Evolutionary conservation across 92 coral and sea anemone genomes (phyloP), one percentile per base, ranked within the genome.

Genomic region (Diadumene lineata): DNA sequence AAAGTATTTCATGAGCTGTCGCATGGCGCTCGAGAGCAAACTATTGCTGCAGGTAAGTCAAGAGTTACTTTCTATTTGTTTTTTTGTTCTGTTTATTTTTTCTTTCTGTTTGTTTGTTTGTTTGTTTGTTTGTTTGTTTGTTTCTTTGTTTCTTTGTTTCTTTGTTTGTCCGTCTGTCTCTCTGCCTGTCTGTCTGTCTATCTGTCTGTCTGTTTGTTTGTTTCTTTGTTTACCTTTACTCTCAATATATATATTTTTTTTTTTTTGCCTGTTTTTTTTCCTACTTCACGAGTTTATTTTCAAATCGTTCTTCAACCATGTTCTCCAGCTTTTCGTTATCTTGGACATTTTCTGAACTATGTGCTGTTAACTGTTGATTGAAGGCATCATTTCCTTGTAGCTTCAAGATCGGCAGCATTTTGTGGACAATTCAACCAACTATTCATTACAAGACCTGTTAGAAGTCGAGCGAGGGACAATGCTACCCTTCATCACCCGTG

Each of bases 1-100:
- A 85, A 94, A 94, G 32, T 94, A 94, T 74, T 94, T 94, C 74
- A 70, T 94, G 69, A 85, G 92, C 4, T 94, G 98, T 55, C 97
- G 97, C 10, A 85, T 84, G 43, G 98, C 98, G 29, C 86, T 92
- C 30, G 98, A 94, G 15, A 92, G 88, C 88, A 94, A 94, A 68
- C 82, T 94, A 11, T 73, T 94, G 56, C 72, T 94, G 31, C 97
- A 94, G 82, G 98, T 94, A 60, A 34, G 87, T 66, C 38, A 31
- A 7, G 1, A 19, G 21, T 62, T 13, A 4, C 13, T 13, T 38
- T 38, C 48, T 13, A 13, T 38, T 38, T 13, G 13, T 13, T 38
- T 38, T 38, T 6, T 38, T 38, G 48, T 38, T 38, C 13, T 38
- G 13, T 38, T 38, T 38, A 13, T 38, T 38, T 38, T 38, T 25